Evolutionary conservation across 2,113 vertebrate genomes (phyloP).

Genomic region (Propithecus coquereli): DNA sequence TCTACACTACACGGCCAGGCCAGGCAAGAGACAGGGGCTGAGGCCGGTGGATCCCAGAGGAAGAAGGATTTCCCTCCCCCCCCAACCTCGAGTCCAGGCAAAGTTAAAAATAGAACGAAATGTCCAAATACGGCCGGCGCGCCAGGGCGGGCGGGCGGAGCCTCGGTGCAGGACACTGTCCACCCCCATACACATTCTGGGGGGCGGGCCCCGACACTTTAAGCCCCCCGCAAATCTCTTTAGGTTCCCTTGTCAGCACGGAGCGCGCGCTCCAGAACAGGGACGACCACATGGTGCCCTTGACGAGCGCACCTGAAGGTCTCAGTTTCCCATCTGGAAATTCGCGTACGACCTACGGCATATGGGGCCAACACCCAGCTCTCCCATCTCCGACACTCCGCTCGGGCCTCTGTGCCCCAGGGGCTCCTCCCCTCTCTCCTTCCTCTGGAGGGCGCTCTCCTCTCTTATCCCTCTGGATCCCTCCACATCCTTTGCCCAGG

Average conservation of each 20-base stretch:
- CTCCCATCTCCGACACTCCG: not conserved
- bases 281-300: not conserved
- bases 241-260: not conserved
- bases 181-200: not conserved
- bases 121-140: conserved; percentile 76
- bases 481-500: not conserved
- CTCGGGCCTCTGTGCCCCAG: not conserved
- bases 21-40: not conserved
- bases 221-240: not conserved
- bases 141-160: conserved; percentile 54
- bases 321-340: not conserved
- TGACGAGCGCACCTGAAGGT: not conserved
- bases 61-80: conserved; percentile 52
- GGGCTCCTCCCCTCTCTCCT: not conserved
- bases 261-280: not conserved
- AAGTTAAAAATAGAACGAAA: conserved; percentile 78
- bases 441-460: not conserved
- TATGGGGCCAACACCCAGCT: not conserved
- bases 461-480: not conserved
- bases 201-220: not conserved
- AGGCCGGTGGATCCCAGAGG: not conserved
- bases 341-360: not conserved
- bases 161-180: not conserved
- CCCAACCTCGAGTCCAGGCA: conserved; percentile 46
- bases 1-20: conserved; percentile 17